A percentile compares a stretch with the other conserved stretches of the same genome.
Evolutionary conservation across 2,888 invertebrate species (phyloP).

Genomic region (Aelia acuminata): DNA sequence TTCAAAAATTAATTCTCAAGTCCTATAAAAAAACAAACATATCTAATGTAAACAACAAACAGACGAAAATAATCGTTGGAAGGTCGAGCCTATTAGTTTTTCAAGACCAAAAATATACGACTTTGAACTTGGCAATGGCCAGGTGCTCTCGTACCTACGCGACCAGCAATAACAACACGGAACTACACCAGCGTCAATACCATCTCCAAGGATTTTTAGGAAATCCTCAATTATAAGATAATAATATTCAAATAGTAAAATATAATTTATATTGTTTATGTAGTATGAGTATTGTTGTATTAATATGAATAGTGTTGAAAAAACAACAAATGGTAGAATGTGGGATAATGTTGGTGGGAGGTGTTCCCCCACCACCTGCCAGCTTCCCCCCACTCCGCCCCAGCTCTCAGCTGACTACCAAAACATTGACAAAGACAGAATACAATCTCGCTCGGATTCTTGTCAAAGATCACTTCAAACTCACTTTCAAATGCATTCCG

Average conservation of each 20-base stretch:
- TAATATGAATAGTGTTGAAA: too few relatives aligned
- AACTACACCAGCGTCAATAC: background rate
- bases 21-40: background rate
- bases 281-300: too few relatives aligned
- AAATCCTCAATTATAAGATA: too few relatives aligned
- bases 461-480: background rate
- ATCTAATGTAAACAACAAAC: background rate
- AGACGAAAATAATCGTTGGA: constrained; percentile 7
- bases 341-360: background rate
- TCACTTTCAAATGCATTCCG: background rate
- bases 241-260: too few relatives aligned
- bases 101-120: constrained; percentile 19
- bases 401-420: constrained; percentile 73
- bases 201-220: background rate
- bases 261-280: too few relatives aligned
- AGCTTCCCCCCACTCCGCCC: constrained; percentile 69
- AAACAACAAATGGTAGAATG: background rate
- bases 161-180: constrained; percentile 21
- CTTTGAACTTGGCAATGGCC: constrained; percentile 43
- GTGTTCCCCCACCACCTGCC: constrained; percentile 60
- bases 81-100: constrained; percentile 39
- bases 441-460: constrained; percentile 21
- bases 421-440: constrained; percentile 68
- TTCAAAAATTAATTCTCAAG: background rate
- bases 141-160: constrained; percentile 13